Conservation (phyloP, 2,888 invertebrate genomes). For the Andricus quercusramuli region DNA sequence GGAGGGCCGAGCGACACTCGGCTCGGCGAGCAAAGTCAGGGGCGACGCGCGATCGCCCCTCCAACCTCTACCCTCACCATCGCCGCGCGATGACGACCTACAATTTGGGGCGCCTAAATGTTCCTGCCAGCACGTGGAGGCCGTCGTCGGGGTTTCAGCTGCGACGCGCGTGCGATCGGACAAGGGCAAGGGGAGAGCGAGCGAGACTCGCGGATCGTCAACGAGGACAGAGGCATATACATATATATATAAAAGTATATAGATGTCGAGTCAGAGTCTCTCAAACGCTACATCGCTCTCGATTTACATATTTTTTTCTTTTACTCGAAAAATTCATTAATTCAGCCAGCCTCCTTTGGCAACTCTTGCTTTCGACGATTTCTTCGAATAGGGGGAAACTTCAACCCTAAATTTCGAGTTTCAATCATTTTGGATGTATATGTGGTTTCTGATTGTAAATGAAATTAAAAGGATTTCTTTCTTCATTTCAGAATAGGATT, state of each 20-base stretch:
- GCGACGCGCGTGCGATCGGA: slow-evolving; percentile 64
- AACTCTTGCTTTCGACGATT: background rate
- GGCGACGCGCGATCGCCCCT: slow-evolving; percentile 55
- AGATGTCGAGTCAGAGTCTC: slow-evolving; percentile 26
- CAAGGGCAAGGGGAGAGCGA: slow-evolving; percentile 49
- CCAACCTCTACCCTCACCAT: slow-evolving; percentile 48
- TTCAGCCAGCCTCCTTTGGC: background rate
- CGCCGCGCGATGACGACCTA: slow-evolving; percentile 70
- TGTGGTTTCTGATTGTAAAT: too few relatives aligned
- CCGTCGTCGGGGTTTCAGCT: slow-evolving; percentile 71
- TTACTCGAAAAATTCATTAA: slow-evolving; percentile 2
- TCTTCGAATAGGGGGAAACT: background rate
- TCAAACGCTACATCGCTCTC: background rate
- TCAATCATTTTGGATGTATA: background rate
- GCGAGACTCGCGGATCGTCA: slow-evolving; percentile 37
- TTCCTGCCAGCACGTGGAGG: slow-evolving; percentile 75
- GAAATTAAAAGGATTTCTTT: too few relatives aligned
- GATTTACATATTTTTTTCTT: background rate
- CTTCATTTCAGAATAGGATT: too few relatives aligned
- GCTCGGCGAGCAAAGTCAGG: slow-evolving; percentile 50
- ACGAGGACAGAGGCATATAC: slow-evolving; percentile 24
- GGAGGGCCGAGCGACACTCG: slow-evolving; percentile 60
- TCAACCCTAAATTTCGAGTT: background rate
- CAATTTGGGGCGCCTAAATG: slow-evolving; percentile 73
- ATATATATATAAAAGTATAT: background rate